Percentiles rank a stretch among this genome's conserved stretches.
phyloP scores from a whole-genome alignment of 1,140 invertebrate genomes.

The Semibalanus balanoides region DNA sequence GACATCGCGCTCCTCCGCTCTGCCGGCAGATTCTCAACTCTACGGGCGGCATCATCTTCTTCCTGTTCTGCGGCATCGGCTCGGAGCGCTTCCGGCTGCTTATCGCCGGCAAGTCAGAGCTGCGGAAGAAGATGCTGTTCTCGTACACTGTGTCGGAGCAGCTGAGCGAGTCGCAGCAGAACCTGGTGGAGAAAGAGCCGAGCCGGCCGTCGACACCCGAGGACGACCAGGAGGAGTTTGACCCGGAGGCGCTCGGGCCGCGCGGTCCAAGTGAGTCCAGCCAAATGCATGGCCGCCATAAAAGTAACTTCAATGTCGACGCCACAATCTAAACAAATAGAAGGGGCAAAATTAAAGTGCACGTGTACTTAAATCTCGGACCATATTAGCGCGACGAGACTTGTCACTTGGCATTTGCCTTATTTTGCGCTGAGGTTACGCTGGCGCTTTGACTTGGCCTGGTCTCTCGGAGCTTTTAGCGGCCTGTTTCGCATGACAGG shows the following conservation, averaged over 20 bases:
- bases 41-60: slow-evolving; percentile 16
- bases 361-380: no score
- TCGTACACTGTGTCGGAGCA: neutral
- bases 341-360: no score
- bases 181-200: neutral
- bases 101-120: slow-evolving; percentile 12
- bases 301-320: no score
- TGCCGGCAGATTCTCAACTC: neutral
- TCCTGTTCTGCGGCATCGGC: slow-evolving; percentile 16
- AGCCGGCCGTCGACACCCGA: neutral
- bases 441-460: no score
- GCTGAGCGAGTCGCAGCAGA: neutral
- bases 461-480: no score
- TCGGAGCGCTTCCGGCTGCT: slow-evolving; percentile 18
- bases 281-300: no score
- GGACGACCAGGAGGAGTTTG: neutral
- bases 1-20: no score
- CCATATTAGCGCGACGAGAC: no score
- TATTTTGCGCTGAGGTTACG: no score
- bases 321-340: no score
- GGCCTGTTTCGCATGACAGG: no score
- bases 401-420: no score
- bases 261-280: neutral
- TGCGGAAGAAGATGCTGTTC: slow-evolving; percentile 6
- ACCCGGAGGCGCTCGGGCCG: neutral